phyloP scores from a whole-genome alignment of 2,888 invertebrate species.

The Chalcis sispes region DNA sequence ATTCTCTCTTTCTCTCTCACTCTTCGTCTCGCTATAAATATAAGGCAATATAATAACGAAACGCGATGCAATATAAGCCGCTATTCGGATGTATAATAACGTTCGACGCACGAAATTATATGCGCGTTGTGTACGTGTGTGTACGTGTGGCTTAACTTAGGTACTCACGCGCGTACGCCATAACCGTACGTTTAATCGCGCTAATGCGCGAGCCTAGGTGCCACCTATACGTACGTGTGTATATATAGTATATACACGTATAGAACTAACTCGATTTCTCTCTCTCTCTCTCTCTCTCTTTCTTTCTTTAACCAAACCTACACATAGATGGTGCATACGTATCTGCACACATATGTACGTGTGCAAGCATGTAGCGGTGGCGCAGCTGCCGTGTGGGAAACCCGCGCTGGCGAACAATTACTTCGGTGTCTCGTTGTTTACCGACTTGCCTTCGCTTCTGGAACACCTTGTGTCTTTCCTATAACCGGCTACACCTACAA shows the following conservation, averaged over 20 bases:
- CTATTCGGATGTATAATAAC: conserved; percentile 14
- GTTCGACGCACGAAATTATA: conserved; percentile 33
- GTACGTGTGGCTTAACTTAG: neutral
- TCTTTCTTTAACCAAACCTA: neutral
- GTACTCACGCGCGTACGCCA: neutral
- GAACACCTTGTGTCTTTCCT: conserved; percentile 48
- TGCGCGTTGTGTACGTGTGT: neutral
- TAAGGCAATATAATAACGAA: conserved; percentile 24
- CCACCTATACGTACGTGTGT: neutral
- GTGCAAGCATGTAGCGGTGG: neutral
- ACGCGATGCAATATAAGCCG: conserved; percentile 23
- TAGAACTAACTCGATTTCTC: conserved; percentile 1
- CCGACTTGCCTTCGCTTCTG: conserved; percentile 35
- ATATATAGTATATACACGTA: neutral
- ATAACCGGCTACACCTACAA: conserved; percentile 17
- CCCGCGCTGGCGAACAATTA: conserved; percentile 43
- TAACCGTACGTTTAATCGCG: conserved; percentile 38
- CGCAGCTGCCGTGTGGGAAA: conserved; percentile 49
- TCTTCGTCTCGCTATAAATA: no score
- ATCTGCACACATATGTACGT: neutral
- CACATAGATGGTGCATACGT: no score
- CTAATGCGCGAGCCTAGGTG: conserved; percentile 36
- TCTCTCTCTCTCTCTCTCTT: conserved; percentile 16
- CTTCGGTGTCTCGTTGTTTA: conserved; percentile 47
- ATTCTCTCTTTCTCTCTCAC: no score